Evolutionary conservation across 2,888 invertebrate species (phyloP), one percentile per base, ranked within the genome.

Genomic region (Halocaridina rubra): DNA sequence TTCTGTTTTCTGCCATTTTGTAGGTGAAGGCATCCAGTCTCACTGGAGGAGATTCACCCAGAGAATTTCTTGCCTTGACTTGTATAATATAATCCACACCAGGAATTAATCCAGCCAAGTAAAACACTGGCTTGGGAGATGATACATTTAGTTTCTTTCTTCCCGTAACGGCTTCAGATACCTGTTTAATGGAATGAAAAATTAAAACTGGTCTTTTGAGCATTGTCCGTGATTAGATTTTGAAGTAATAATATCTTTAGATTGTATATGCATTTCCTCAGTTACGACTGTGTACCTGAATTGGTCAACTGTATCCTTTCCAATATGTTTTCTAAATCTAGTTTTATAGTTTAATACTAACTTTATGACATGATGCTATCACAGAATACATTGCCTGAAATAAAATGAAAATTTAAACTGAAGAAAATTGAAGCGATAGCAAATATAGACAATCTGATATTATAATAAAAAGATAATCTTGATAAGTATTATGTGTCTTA

Each of bases 1-100:
- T 84, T 27, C 84, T 72, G 46, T 84, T 84, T 27, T 84, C 84
- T 13, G 84, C 84, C 84, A 84, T 84, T 46, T 84, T 84, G 57
- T 84, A 84, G 16, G 84, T 84, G 74, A 84, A 79, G 30, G 84
- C 84, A 19, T 84, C 84, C 39, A 84, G 33, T 30, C 30, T 75
- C 22, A 84, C 57, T 13, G 79, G 74, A 22, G 71, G 61, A 13
- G 78, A 78, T 8, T 84, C 79, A 4, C 84, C 84, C 22, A 84
- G 71, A n/a, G 57, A 32, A 39, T 84, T 84, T 29, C 69, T 72
- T 19, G 84, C 84, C 19, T 71, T 78, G 57, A 84, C 84, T 27
- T 79, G 69, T 59, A 84, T 84, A 29, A 79, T 64, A 30, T 84
- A 84, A 59, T 84, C 84, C 29, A 84, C 74, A 0, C 84, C 84